A percentile compares a stretch with the other conserved stretches of the same genome.
Evolutionary conservation across 1,140 invertebrate genomes (phyloP).

Genomic region (Drosophila pachea): DNA sequence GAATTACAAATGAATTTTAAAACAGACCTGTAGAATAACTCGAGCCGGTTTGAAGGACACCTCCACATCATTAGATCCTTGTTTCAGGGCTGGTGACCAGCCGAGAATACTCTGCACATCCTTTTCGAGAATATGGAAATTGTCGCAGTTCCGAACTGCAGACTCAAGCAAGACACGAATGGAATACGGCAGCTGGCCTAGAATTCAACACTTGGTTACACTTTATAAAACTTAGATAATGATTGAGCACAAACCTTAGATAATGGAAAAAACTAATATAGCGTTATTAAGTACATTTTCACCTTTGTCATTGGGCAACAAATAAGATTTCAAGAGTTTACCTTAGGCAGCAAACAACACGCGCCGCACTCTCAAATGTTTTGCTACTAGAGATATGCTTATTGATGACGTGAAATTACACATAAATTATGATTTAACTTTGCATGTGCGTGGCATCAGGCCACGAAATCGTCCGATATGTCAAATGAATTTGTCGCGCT

Average conservation of each 20-base stretch:
- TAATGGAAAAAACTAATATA: no score
- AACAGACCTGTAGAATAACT: conserved; percentile 92
- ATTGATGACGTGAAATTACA: not conserved
- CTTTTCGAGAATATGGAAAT: conserved; percentile 90
- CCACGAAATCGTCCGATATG: conserved; percentile 42
- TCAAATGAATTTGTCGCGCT: conserved; percentile 35
- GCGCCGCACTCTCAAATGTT: conserved; percentile 50
- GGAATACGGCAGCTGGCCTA: conserved; percentile 92
- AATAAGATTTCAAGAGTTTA: conserved; percentile 8
- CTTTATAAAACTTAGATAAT: not conserved
- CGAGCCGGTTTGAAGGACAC: conserved; percentile 97
- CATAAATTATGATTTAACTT: not conserved
- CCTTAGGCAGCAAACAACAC: conserved; percentile 28
- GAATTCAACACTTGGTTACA: not conserved
- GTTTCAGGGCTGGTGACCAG: conserved; percentile 88
- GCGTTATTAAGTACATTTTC: conserved; percentile 3
- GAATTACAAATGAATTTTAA: no score
- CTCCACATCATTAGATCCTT: conserved; percentile 87
- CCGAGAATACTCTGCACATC: conserved; percentile 96
- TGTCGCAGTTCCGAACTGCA: conserved; percentile 96
- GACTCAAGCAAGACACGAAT: conserved; percentile 96
- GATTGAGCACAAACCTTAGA: no score
- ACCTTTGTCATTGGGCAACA: conserved; percentile 9
- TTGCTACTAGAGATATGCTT: conserved; percentile 22
- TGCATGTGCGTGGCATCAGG: conserved; percentile 30